Evolutionary conservation across 2,888 invertebrate species (phyloP), one percentile per base, ranked within the genome.

Genomic region (Habroteleia sp.): DNA sequence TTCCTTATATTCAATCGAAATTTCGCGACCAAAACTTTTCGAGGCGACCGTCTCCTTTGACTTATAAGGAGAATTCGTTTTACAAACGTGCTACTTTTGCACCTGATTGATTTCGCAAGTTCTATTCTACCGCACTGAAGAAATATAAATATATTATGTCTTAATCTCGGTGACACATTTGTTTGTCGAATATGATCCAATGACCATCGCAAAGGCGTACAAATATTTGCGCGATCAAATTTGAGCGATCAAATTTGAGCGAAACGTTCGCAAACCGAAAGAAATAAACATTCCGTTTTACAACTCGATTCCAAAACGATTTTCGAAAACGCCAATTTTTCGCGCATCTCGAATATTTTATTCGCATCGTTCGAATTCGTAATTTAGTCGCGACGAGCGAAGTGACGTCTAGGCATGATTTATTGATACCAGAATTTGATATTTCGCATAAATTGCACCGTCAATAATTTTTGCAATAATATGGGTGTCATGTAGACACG

Each of bases 401-500:
- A 3, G 1, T 11, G 31, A 13, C 7, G 11, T 52, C 2, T 33
- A 31, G 33, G 17, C 29, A 29, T 17, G 10, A 42, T 33, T 42
- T 33, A 42, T 50, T 50, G 13, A 42, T 58, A 27, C 23, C 11
- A 1, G 44, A 60, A 60, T 73, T 62, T 60, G 33, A 60, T 73
- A 73, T 66, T 66, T 52, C 41, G 10, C 14, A 63, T 13, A 23
- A 74, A 65, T 31, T 69, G 74, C 74, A 41, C n/a, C 27, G 74
- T 74, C 74, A 65, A 63, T 74, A 58, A 69, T 69, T 68, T 74
- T 74, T 56, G 13, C 39, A 42, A 3, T 48, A 50, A 56, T 62
- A 42, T 46, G 58, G 65, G 74, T 77, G 54, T 77, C 63, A 74
- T 71, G 65, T 73, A 77, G 75, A 74, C 62, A 58, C 71, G 75